These are phyloP conservation scores for Astyanax mexicanus DNA, from an alignment of 2,797 vertebrate species.

Conservation along the genomic window DNA sequence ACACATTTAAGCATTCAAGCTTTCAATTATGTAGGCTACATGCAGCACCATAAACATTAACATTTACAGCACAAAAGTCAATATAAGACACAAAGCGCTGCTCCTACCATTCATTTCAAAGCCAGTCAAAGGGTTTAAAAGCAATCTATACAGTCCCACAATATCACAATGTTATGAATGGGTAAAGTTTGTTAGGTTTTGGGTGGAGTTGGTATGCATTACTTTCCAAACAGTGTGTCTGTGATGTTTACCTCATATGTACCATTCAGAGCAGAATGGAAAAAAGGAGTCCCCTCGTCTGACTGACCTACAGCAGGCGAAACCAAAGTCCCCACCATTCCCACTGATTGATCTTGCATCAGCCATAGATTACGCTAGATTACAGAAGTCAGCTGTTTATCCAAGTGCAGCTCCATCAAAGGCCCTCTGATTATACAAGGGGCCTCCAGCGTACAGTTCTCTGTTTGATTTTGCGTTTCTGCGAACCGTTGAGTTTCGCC, in stretches of 20 bases:
- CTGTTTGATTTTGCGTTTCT: slow-evolving; percentile 11
- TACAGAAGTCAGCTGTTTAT: slow-evolving; percentile 42
- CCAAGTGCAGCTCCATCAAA: slow-evolving; percentile 32
- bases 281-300: not conserved
- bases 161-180: not conserved
- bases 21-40: too few species aligned
- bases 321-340: not conserved
- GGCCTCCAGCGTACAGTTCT: slow-evolving; percentile 7
- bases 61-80: not conserved
- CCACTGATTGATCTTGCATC: slow-evolving; percentile 17
- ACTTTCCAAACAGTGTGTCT: slow-evolving; percentile 30
- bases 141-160: not conserved
- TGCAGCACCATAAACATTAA: too few species aligned
- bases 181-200: slow-evolving; percentile 7
- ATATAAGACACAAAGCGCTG: not conserved
- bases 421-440: slow-evolving; percentile 11
- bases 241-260: slow-evolving; percentile 16
- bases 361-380: slow-evolving; percentile 19
- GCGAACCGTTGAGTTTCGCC: not conserved
- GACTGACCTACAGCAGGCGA: not conserved
- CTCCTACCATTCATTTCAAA: not conserved
- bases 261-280: not conserved
- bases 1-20: too few species aligned
- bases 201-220: slow-evolving; percentile 22
- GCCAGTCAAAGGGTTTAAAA: not conserved